Evolutionary conservation across 2,113 vertebrate genomes (phyloP).

Genomic region (Acrocephalus arundinaceus): DNA sequence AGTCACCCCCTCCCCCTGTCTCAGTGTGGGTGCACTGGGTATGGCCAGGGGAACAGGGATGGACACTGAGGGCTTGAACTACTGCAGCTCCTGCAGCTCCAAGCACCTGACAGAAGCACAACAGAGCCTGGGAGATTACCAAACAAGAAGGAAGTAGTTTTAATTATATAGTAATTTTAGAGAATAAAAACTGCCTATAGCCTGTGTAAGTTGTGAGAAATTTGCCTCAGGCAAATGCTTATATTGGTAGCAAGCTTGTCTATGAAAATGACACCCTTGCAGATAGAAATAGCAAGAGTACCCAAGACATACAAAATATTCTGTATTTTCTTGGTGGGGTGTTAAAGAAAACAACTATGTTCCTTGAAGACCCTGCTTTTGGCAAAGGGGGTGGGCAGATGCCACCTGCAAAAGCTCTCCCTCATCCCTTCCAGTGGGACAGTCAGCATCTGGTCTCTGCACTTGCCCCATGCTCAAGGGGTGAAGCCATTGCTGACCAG

Average conservation of each 20-base stretch:
- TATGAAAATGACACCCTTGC: neutral
- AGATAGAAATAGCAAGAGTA: neutral
- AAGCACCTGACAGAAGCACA: neutral
- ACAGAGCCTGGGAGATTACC: neutral
- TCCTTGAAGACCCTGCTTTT: neutral
- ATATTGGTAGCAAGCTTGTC: neutral
- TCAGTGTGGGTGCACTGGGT: neutral
- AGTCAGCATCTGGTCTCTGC: neutral
- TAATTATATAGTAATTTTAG: neutral
- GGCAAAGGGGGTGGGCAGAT: neutral
- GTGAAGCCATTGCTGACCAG: fast-evolving
- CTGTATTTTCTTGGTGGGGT: neutral
- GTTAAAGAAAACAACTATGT: neutral
- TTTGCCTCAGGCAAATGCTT: slow-evolving; percentile 20
- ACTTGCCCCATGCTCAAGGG: neutral
- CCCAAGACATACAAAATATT: neutral
- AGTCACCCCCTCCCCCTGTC: fast-evolving
- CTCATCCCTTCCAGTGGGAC: neutral
- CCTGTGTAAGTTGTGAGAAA: neutral
- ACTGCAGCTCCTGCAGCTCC: neutral
- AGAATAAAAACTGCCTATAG: neutral
- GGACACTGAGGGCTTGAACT: neutral
- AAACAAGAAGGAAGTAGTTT: neutral
- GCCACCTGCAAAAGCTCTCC: neutral
- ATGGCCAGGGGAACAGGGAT: neutral